Percentiles rank a stretch among this genome's conserved stretches.
These are phyloP conservation scores for Colletes latitarsis DNA, from an alignment of 1,140 invertebrate species.

Conservation along the genomic window DNA sequence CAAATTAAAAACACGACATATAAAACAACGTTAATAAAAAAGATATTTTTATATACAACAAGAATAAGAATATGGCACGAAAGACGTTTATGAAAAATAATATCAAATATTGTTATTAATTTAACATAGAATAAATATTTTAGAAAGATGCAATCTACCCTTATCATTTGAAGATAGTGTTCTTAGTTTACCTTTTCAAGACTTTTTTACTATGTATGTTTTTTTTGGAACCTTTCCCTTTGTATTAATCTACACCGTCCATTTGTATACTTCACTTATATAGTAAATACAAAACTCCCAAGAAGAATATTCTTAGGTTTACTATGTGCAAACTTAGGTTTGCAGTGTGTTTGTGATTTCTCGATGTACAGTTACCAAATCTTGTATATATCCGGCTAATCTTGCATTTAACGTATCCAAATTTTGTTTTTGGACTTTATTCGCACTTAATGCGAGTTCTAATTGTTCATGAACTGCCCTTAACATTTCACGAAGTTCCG, in stretches of 20 bases:
- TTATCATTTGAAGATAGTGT: constrained; percentile 54
- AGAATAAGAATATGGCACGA: constrained; percentile 57
- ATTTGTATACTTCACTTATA: constrained; percentile 65
- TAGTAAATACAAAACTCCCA: constrained; percentile 75
- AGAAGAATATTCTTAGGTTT: constrained; percentile 66
- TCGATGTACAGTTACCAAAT: constrained; percentile 91
- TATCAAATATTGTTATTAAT: constrained; percentile 38
- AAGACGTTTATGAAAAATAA: constrained; percentile 47
- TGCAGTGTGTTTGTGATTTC: constrained; percentile 90
- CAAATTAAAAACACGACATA: constrained; percentile 9
- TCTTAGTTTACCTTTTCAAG: constrained; percentile 43
- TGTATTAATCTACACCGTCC: constrained; percentile 62
- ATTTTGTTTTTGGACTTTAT: constrained; percentile 92
- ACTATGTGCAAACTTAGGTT: constrained; percentile 83
- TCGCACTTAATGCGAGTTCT: constrained; percentile 89
- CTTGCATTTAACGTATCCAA: constrained; percentile 92
- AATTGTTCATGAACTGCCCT: constrained; percentile 91
- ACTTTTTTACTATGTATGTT: constrained; percentile 39
- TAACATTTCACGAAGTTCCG: constrained; percentile 86
- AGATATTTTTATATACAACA: constrained; percentile 43
- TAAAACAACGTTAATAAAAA: constrained; percentile 16
- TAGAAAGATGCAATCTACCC: constrained; percentile 42
- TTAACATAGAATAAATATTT: constrained; percentile 53
- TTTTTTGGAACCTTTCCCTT: constrained; percentile 64
- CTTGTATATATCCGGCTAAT: constrained; percentile 91